Percentiles rank a stretch among this genome's conserved stretches.
These are phyloP conservation scores for Glaucomys volans DNA, from an alignment of 2,113 vertebrate species.

Conservation along the genomic window DNA sequence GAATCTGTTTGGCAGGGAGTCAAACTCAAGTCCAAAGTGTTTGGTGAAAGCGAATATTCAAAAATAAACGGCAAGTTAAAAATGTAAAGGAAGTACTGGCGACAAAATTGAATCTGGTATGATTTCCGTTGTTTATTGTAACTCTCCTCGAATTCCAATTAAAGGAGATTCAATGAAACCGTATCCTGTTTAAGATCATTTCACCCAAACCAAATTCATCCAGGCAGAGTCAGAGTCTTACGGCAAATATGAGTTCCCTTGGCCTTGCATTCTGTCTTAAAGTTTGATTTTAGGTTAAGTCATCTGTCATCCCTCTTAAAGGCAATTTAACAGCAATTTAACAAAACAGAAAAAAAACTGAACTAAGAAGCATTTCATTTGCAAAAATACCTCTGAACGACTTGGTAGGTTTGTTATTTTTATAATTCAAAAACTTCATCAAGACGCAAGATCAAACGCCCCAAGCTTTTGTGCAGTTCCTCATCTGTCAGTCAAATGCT, in stretches of 20 bases:
- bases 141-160: not conserved
- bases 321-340: not conserved
- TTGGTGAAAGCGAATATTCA: not conserved
- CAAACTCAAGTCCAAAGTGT: not conserved
- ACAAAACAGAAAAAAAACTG: not conserved
- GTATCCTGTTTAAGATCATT: not conserved
- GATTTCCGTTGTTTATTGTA: constrained; percentile 2
- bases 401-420: constrained; percentile 38
- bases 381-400: constrained; percentile 44
- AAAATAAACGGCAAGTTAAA: not conserved
- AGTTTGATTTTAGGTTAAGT: constrained; percentile 40
- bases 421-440: constrained; percentile 39
- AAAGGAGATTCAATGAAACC: not conserved
- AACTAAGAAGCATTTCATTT: not conserved
- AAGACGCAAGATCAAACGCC: constrained; percentile 43
- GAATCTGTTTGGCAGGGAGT: not conserved
- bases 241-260: not conserved
- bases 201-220: not conserved
- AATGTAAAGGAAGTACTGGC: not conserved
- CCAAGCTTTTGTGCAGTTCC: constrained; percentile 26
- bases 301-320: not conserved
- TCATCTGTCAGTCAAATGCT: constrained; percentile 48
- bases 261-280: constrained; percentile 13
- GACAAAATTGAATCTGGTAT: not conserved
- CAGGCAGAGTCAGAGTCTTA: not conserved